These are phyloP conservation scores for Sturnus vulgaris DNA, from an alignment of 2,113 vertebrate genomes.

Conservation along the genomic window DNA sequence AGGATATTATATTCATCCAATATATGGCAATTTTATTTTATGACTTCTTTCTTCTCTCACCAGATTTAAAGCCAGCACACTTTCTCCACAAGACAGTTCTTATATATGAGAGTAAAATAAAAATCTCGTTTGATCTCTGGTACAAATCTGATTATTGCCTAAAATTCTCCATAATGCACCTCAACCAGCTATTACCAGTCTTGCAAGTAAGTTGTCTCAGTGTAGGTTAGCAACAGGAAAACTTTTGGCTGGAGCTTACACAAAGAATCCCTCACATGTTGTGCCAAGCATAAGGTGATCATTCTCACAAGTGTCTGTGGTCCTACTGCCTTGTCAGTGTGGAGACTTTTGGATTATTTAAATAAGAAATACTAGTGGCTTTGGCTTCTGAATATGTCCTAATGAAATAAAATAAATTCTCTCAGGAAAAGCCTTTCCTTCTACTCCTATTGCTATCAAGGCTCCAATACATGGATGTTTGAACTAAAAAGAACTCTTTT, in stretches of 20 bases:
- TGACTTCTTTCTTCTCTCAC: not conserved
- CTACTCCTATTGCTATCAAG: not conserved
- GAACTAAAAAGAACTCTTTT: not conserved
- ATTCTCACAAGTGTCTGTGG: not conserved
- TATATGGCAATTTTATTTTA: not conserved
- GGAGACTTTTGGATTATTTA: not conserved
- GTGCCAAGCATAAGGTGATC: rapidly evolving
- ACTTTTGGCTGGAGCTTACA: not conserved
- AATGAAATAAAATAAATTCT: not conserved
- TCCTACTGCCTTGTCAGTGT: not conserved
- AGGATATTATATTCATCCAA: not conserved
- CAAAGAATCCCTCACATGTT: not conserved
- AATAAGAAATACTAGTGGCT: not conserved
- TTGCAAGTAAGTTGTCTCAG: not conserved
- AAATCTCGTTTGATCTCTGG: not conserved
- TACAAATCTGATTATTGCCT: not conserved
- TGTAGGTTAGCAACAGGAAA: not conserved
- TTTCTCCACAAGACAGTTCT: not conserved
- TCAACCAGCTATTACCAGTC: not conserved
- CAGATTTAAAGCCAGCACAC: not conserved
- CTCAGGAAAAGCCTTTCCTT: not conserved
- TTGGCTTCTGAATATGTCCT: not conserved
- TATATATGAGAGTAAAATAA: not conserved
- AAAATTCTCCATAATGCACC: not conserved
- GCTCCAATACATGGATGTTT: not conserved